A percentile compares a stretch with the other conserved stretches of the same genome.
These are phyloP conservation scores for Pseudococcus jackbeardsleyi DNA, from an alignment of 2,888 invertebrate species.

Conservation along the genomic window DNA sequence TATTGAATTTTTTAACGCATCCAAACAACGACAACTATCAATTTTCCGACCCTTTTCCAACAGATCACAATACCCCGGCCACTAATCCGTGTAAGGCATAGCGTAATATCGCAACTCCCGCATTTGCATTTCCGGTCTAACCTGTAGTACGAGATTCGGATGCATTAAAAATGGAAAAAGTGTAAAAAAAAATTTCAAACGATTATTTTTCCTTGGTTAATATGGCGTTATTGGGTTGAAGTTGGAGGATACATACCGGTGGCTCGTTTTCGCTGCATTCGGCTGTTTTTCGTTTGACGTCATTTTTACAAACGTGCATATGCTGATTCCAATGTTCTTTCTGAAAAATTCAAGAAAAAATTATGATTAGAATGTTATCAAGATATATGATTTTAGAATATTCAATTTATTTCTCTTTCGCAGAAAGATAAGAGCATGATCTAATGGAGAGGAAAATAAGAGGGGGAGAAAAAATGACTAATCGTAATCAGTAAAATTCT, in stretches of 20 bases:
- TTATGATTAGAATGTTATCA: neutral
- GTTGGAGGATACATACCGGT: conserved; percentile 2
- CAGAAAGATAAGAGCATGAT: too few relatives aligned
- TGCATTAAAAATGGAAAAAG: neutral
- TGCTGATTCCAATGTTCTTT: conserved; percentile 62
- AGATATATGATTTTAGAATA: neutral
- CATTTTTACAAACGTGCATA: conserved; percentile 62
- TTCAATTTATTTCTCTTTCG: neutral
- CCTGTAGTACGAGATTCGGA: conserved; percentile 40
- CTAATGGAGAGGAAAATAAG: too few relatives aligned
- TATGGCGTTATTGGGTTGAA: neutral
- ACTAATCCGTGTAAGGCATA: conserved; percentile 19
- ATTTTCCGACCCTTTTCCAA: neutral
- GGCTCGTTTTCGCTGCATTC: conserved; percentile 61
- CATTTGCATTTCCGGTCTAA: conserved; percentile 43
- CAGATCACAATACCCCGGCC: conserved; percentile 18
- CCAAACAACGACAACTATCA: conserved; percentile 11
- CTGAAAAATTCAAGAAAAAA: neutral
- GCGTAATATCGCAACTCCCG: conserved; percentile 22
- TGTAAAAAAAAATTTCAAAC: neutral
- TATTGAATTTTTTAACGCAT: neutral
- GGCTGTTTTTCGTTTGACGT: conserved; percentile 58
- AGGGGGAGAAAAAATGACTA: too few relatives aligned
- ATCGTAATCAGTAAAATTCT: too few relatives aligned
- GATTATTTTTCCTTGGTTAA: neutral